A percentile compares a stretch with the other conserved stretches of the same genome.
Evolutionary conservation across 2,113 vertebrate genomes (phyloP).

Genomic region (Hepsetus odoe): DNA sequence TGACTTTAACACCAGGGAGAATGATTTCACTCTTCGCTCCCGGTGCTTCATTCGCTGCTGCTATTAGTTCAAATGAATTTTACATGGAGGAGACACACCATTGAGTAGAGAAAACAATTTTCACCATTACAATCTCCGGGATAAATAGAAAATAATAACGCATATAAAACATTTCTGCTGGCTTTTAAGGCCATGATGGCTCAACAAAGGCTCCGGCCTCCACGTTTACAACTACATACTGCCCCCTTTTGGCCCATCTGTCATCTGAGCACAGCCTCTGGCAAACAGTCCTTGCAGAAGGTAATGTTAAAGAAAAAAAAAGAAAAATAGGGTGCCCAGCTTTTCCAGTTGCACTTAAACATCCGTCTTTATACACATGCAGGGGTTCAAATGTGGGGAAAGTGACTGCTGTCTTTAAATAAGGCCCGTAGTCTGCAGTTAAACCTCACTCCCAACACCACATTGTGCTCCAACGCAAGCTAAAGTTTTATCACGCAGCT

Average conservation of each 20-base stretch:
- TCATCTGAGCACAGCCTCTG: not conserved
- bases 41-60: not conserved
- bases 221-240: slow-evolving; percentile 51
- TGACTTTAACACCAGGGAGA: slow-evolving; percentile 23
- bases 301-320: not conserved
- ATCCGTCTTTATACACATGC: no score
- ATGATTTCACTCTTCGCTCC: slow-evolving; percentile 6
- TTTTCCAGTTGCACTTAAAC: not conserved
- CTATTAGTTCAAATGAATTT: slow-evolving; percentile 35
- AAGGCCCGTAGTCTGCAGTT: no score
- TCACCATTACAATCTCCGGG: slow-evolving; percentile 47
- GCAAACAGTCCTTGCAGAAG: not conserved
- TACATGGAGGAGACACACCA: slow-evolving; percentile 42
- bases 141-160: slow-evolving; percentile 58
- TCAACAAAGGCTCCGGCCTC: slow-evolving; percentile 36
- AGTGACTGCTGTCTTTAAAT: no score
- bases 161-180: slow-evolving; percentile 43
- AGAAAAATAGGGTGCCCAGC: not conserved
- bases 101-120: slow-evolving; percentile 32
- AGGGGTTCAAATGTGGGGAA: no score
- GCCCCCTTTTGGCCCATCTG: slow-evolving; percentile 58
- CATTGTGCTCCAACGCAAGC: no score
- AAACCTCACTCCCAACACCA: no score
- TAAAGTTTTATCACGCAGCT: no score
- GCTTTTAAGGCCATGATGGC: slow-evolving; percentile 28